These are phyloP conservation scores for Sialis fuliginosa DNA, from an alignment of 2,888 invertebrate genomes.

Conservation along the genomic window DNA sequence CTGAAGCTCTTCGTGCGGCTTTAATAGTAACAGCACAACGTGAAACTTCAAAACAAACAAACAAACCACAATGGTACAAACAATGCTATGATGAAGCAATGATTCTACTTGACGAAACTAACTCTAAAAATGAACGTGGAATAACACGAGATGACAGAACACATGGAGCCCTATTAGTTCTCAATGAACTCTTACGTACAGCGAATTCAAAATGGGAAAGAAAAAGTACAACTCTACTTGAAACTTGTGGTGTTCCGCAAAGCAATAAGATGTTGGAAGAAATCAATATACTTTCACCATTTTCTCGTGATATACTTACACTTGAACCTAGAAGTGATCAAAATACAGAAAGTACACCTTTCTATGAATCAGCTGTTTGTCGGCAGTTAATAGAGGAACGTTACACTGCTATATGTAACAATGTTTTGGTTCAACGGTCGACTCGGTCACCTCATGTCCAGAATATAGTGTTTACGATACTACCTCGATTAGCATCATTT, in stretches of 20 bases:
- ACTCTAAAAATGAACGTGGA: constrained; percentile 46
- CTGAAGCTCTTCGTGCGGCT: constrained; percentile 86
- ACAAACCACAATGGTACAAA: constrained; percentile 78
- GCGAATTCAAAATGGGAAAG: constrained; percentile 78
- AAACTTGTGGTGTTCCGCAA: constrained; percentile 18
- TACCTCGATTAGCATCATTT: constrained; percentile 90
- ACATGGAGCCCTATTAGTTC: constrained; percentile 80
- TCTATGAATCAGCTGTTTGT: constrained; percentile 78
- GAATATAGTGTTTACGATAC: constrained; percentile 65
- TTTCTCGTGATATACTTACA: constrained; percentile 29
- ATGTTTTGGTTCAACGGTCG: constrained; percentile 61
- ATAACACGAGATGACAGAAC: constrained; percentile 75
- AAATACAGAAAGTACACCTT: constrained; percentile 34
- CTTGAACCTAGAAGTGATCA: constrained; percentile 17
- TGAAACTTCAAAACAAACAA: constrained; percentile 72
- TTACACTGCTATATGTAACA: constrained; percentile 59
- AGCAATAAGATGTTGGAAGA: constrained; percentile 13
- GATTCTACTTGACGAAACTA: constrained; percentile 45
- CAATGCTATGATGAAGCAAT: constrained; percentile 85
- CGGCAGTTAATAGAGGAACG: constrained; percentile 65
- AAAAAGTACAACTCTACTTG: constrained; percentile 55
- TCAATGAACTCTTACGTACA: constrained; percentile 85
- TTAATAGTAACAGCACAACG: constrained; percentile 88
- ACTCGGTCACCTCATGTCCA: constrained; percentile 69
- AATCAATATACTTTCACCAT: constrained; percentile 13